These are phyloP conservation scores for Speoplatyrhinus poulsoni DNA, from an alignment of 2,113 vertebrate species.

Conservation along the genomic window DNA sequence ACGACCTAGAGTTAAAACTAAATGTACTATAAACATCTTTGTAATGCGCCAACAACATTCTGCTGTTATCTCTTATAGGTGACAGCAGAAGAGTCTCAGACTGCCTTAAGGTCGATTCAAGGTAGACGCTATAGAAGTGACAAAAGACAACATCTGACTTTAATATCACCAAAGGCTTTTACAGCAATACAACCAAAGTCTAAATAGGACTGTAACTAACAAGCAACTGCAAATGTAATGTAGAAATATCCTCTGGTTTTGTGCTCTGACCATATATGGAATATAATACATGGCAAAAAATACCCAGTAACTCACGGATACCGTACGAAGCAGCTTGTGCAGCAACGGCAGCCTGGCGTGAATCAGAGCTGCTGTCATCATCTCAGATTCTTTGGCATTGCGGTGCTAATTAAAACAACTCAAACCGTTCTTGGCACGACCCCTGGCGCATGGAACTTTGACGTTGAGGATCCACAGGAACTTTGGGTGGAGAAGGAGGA, in stretches of 20 bases:
- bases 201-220: too few relatives aligned
- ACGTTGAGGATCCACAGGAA: conserved; percentile 15
- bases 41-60: conserved; percentile 20
- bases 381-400: neutral
- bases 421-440: neutral
- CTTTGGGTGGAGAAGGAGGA: too few relatives aligned
- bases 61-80: conserved; percentile 36
- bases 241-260: too few relatives aligned
- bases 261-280: too few relatives aligned
- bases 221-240: too few relatives aligned
- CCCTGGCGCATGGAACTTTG: neutral
- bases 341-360: neutral
- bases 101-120: conserved; percentile 5
- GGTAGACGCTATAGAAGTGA: neutral
- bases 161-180: too few relatives aligned
- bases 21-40: conserved; percentile 57
- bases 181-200: too few relatives aligned
- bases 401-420: neutral
- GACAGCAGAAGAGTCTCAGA: conserved; percentile 31
- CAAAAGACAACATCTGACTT: too few relatives aligned
- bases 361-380: neutral
- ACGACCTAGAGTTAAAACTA: conserved; percentile 47
- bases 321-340: neutral
- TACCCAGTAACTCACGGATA: too few relatives aligned
- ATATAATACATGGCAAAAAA: too few relatives aligned